These are phyloP conservation scores for Alca torda DNA, from an alignment of 2,797 vertebrate species.

Conservation along the genomic window DNA sequence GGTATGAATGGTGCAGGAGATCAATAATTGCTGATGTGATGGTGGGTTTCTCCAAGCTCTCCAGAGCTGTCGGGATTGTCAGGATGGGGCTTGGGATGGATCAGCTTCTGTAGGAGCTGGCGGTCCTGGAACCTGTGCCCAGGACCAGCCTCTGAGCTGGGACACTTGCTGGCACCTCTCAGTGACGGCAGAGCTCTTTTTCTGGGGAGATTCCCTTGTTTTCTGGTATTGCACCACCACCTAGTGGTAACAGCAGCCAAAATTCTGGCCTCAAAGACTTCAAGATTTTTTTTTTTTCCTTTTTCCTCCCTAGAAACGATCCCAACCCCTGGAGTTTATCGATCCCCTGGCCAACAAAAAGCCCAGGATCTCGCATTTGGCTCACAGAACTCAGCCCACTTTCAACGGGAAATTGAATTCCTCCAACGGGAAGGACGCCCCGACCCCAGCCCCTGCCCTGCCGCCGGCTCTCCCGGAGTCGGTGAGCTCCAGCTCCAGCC, in stretches of 20 bases:
- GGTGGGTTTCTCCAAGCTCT: not conserved
- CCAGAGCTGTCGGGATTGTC: not conserved
- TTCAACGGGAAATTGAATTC: slow-evolving; percentile 86
- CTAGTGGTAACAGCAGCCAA: not conserved
- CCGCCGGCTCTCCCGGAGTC: slow-evolving; percentile 34
- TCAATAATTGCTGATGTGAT: not conserved
- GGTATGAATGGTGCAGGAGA: rapidly evolving
- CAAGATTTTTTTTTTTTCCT: rapidly evolving
- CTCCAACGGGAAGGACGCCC: slow-evolving; percentile 81
- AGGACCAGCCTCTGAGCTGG: not conserved
- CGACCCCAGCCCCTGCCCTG: slow-evolving; percentile 20
- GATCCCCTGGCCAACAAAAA: slow-evolving; percentile 93
- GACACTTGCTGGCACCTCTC: not conserved
- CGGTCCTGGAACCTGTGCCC: not conserved
- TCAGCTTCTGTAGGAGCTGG: not conserved
- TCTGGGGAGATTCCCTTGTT: rapidly evolving
- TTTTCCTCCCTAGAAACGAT: slow-evolving; percentile 83
- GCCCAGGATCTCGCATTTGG: slow-evolving; percentile 90
- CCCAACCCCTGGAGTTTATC: slow-evolving; percentile 86
- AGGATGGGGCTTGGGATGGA: not conserved
- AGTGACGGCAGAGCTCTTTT: not conserved
- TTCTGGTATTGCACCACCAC: slow-evolving; percentile 16
- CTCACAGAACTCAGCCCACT: slow-evolving; percentile 81
- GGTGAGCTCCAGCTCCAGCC: slow-evolving; percentile 73
- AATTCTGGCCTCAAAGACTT: not conserved